Evolutionary conservation across 2,113 vertebrate genomes (phyloP).

Genomic region (Larimichthys polyactis): DNA sequence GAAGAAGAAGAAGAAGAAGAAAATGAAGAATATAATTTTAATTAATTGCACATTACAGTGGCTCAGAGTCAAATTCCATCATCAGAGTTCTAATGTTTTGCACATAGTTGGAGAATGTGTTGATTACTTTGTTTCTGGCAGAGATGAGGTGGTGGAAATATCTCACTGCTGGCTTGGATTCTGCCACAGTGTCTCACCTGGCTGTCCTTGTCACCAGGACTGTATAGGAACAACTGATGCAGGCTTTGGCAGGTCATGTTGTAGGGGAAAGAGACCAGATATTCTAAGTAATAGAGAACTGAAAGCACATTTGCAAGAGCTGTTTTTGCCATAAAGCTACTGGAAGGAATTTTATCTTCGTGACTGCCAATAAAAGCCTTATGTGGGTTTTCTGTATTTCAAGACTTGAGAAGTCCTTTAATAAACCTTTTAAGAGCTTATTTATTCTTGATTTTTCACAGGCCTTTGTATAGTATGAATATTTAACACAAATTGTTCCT

Average conservation of each 20-base stretch:
- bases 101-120: constrained; percentile 41
- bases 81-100: constrained; percentile 51
- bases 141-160: constrained; percentile 33
- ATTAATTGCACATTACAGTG: constrained; percentile 64
- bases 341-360: constrained; percentile 52
- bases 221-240: constrained; percentile 34
- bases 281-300: constrained; percentile 39
- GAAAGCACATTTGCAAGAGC: constrained; percentile 40
- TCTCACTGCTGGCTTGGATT: constrained; percentile 26
- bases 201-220: constrained; percentile 29
- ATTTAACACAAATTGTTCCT: background rate
- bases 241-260: constrained; percentile 16
- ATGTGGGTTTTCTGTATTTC: constrained; percentile 13
- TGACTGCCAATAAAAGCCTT: constrained; percentile 24
- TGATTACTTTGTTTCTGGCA: constrained; percentile 39
- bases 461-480: background rate
- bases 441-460: background rate
- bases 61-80: constrained; percentile 36
- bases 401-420: constrained; percentile 7
- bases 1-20: background rate
- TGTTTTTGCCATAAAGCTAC: constrained; percentile 48
- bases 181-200: constrained; percentile 24
- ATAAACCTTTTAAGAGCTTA: constrained; percentile 3
- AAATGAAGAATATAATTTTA: constrained; percentile 43
- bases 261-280: constrained; percentile 17